Evolutionary conservation across 2,113 vertebrate species (phyloP).

Genomic region (Lota lota): DNA sequence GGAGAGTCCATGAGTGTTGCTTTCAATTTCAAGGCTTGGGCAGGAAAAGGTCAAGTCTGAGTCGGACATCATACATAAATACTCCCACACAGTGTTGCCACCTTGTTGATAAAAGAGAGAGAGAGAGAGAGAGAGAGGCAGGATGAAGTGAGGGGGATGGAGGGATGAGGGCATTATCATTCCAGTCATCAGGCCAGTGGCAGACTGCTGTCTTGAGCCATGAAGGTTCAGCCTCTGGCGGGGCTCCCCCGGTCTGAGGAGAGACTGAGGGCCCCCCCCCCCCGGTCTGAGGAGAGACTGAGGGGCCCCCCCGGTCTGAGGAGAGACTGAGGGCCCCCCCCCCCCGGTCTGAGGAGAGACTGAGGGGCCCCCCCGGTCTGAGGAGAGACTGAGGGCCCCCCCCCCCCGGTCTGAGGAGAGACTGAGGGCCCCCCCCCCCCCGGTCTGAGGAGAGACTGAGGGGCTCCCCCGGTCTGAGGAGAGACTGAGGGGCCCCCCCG

Average conservation of each 20-base stretch:
- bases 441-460: no score
- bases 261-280: constrained; percentile 84
- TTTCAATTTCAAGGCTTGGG: constrained; percentile 61
- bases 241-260: constrained; percentile 76
- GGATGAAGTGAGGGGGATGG: constrained; percentile 30
- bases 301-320: no score
- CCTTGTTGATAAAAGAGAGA: constrained; percentile 58
- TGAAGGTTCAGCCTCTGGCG: constrained; percentile 79
- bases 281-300: no score
- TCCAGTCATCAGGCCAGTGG: constrained; percentile 75
- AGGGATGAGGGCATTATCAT: constrained; percentile 67
- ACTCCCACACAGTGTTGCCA: constrained; percentile 58
- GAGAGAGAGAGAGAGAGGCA: constrained; percentile 50
- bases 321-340: no score
- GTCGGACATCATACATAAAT: constrained; percentile 77
- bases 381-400: no score
- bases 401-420: no score
- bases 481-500: no score
- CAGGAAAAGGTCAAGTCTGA: constrained; percentile 74
- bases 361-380: no score
- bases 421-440: no score
- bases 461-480: no score
- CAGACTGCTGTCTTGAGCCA: constrained; percentile 79
- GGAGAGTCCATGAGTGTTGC: constrained; percentile 42
- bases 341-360: no score